Evolutionary conservation across 1,140 invertebrate genomes (phyloP), one percentile per base, ranked within the genome.

Genomic region (Antheraea pernyi): DNA sequence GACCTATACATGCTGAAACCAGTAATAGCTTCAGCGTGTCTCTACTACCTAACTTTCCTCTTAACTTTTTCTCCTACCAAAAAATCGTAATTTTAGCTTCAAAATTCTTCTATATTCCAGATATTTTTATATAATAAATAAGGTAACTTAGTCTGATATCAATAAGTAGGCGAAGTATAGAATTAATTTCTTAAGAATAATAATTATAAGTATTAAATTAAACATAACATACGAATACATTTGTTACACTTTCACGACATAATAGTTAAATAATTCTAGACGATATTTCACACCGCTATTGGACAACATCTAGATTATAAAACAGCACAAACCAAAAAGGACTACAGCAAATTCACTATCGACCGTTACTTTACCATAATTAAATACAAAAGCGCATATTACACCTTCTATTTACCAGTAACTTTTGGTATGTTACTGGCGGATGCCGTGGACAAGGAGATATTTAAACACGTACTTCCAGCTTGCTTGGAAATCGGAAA

Each of bases 371-470:
- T 95, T 76, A 92, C 95, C 0, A 97, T 98, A 80, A 96, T 97
- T 7, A 97, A 97, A 81, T 96, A 97, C 87, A 98, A 98, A 91
- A 97, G 97, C 22, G 95, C 96, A 3, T 97, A 96, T 88, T 98
- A 98, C 87, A 95, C 96, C 0, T 98, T 97, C 82, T 94, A 96
- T 98, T 80, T 89, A 97, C 1, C 82, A 97, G 39, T 72, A 37
- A 63, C 46, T n/a, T 37, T 71, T 11, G 73, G 73, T 11, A 18
- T 69, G 1, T 62, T 75, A 39, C 37, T 75, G 9, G 53, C 65
- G 8, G 65, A 67, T 7, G 22, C 64, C 11, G 30, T 64, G 3
- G 67, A 68, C 10, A 46, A 69, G 60, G 36, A 75, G 53, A 71
- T 39, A n/a, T 39, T 53, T 18, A 65, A 73, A 37, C 30, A 36